Base-by-base conservation (phyloP, 2,888 invertebrate genomes). In the Harpalus rufipes region DNA sequence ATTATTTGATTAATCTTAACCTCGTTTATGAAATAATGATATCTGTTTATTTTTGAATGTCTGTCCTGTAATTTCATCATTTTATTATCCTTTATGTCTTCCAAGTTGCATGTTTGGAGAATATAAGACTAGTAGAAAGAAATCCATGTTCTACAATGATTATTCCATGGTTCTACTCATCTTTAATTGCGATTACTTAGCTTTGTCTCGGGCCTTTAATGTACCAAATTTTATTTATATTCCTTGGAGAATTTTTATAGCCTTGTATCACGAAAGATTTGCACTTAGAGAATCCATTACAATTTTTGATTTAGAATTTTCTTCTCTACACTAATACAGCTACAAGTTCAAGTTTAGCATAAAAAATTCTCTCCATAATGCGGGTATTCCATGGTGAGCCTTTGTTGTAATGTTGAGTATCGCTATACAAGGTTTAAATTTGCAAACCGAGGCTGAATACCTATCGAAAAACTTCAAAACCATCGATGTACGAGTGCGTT, bases 131-230 rank as follows among this genome's bases (percentile, higher is more conserved):
- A 63, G 16, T 25, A 63, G 25, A 25, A 63, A 63, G 63, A 63
- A 63, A 63, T 63, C 63, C 63, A 18, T 21, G 25, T 21, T 1
- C 25, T 63, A 12, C 18, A 21, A 63, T 63, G 21, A 21, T 21
- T 63, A 12, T 63, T 5, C 5, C 1, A 63, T 25, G 21, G 10
- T 12, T 63, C 21, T 63, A 25, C 63, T 63, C 25, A 6, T 25
- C 63, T 18, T 21, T 74, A 16, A 74, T 51, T 74, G 74, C 74
- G 74, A 74, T 74, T 74, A 74, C 74, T 74, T 74, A 44, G 18
- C 12, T 14, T 14, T n/a, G 14, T 39, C 59, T 59, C 8, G 12
- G 8, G 41, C 44, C 74, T 74, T 44, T 74, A 74, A 74, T 74
- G 51, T 12, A 44, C 74, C 16, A 74, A n/a, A 21, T 74, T 74